Base-by-base conservation (phyloP, 1,140 invertebrate genomes). In the Scaptomyza montana region DNA sequence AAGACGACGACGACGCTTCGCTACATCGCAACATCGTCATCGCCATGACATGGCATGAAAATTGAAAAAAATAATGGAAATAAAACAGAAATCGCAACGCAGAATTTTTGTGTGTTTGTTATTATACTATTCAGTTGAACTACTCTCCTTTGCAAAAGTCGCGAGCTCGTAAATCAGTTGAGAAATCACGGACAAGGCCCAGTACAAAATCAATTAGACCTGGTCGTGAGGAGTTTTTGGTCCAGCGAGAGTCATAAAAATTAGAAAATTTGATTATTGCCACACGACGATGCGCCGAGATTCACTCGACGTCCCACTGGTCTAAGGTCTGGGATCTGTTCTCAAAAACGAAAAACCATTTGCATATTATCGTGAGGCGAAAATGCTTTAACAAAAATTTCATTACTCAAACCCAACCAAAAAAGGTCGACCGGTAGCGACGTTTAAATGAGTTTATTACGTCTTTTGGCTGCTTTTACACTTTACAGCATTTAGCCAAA, bases 261-360 rank as follows among this genome's bases (percentile, higher is more conserved):
- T 90, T 90, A 90, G 84, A 90, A 90, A 90, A 90, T 90, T 90
- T 90, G 84, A 90, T 90, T 90, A 90, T 90, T 81, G 81, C 77
- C 74, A 80, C 79, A 85, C 79, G 76, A 81, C 65, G 60, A 56
- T 77, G 65, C 53, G 61, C 62, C 51, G 71, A 79, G 82, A 81
- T 80, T 85, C 81, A 85, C 64, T 77, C 66, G 36, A 45, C 47
- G 39, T 69, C 62, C 68, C 73, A 72, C 61, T 51, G 67, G 54
- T 36, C 55, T 25, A 3, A 21, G 33, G 5, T 10, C 25, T 16
- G 5, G 30, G 67, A 67, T 64, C 65, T 33, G 30, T 16, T 16
- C 16, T 16, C 16, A 16, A 16, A 16, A 16, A 16, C 16, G 5
- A 5, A 28, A 28, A 30, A 46, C 68, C 77, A 90, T 90, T 90